These are phyloP conservation scores for Brachionus rubens DNA, from an alignment of 1,140 invertebrate genomes.

Conservation along the genomic window DNA sequence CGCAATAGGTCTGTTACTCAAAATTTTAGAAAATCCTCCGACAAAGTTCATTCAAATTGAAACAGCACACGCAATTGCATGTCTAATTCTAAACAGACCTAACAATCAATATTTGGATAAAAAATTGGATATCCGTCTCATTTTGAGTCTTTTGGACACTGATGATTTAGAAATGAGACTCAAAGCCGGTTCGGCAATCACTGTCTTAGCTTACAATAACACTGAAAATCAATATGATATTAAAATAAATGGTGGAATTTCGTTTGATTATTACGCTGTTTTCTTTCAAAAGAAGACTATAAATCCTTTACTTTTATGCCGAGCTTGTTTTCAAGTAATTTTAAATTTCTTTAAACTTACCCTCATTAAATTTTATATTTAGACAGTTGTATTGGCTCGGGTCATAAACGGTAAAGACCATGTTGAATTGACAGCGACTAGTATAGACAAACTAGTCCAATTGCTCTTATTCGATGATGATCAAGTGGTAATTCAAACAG, in stretches of 20 bases:
- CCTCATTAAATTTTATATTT: not conserved
- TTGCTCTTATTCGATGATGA: constrained; percentile 49
- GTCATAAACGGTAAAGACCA: constrained; percentile 58
- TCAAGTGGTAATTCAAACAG: constrained; percentile 30
- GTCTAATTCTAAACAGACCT: constrained; percentile 18
- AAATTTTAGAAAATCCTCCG: not conserved
- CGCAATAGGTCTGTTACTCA: not conserved
- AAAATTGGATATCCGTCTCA: not conserved
- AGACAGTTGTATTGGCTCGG: constrained; percentile 57
- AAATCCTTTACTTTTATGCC: constrained; percentile 54
- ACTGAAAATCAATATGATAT: constrained; percentile 58
- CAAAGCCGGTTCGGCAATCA: constrained; percentile 56
- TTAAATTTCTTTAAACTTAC: not conserved
- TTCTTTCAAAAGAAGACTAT: constrained; percentile 52
- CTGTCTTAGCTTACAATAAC: constrained; percentile 60
- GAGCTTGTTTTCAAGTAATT: constrained; percentile 58
- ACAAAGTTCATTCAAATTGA: constrained; percentile 28
- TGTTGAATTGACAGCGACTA: constrained; percentile 55
- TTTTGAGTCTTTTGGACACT: constrained; percentile 31
- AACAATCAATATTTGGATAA: constrained; percentile 14
- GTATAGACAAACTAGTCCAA: constrained; percentile 54
- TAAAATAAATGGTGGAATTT: constrained; percentile 56
- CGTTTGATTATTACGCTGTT: constrained; percentile 53
- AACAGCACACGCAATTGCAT: constrained; percentile 34
- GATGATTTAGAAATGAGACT: constrained; percentile 48